A percentile compares a stretch with the other conserved stretches of the same genome.
Evolutionary conservation across 2,888 invertebrate genomes (phyloP).

Genomic region (Mythimna impura): DNA sequence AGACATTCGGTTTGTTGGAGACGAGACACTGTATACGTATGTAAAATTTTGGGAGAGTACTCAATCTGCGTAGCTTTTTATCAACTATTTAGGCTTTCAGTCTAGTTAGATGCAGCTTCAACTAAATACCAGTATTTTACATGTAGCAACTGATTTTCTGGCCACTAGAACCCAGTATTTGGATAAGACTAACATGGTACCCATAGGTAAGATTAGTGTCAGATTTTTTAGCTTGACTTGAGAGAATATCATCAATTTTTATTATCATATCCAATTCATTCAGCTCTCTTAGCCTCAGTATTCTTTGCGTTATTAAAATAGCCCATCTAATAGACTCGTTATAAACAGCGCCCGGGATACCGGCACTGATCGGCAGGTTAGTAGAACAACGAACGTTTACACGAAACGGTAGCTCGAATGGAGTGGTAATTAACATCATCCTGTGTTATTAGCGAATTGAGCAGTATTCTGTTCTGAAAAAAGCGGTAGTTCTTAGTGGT

Average conservation of each 20-base stretch:
- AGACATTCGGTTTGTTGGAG: background rate
- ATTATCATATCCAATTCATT: slow-evolving; percentile 2
- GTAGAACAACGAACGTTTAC: slow-evolving; percentile 56
- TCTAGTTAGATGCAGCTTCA: too few species aligned
- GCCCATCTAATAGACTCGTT: slow-evolving; percentile 44
- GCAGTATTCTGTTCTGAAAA: slow-evolving; percentile 26
- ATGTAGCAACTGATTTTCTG: background rate
- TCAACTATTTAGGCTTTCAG: too few species aligned
- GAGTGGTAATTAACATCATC: slow-evolving; percentile 59
- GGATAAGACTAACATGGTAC: background rate
- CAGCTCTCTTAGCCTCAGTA: slow-evolving; percentile 4
- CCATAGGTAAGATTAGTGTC: background rate
- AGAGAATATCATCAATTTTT: background rate
- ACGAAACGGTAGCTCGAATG: slow-evolving; percentile 33
- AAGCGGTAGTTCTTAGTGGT: slow-evolving; percentile 5
- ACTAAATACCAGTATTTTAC: too few species aligned
- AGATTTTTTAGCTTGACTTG: too few species aligned
- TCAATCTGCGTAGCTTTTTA: background rate
- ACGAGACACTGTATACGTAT: background rate
- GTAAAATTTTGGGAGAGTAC: background rate
- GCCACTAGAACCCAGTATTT: background rate
- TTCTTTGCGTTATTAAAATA: slow-evolving; percentile 50
- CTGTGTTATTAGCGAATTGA: slow-evolving; percentile 53
- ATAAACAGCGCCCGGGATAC: slow-evolving; percentile 45
- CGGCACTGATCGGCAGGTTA: slow-evolving; percentile 56